Evolutionary conservation across 2,888 invertebrate genomes (phyloP).

Genomic region (Oscheius sp.): DNA sequence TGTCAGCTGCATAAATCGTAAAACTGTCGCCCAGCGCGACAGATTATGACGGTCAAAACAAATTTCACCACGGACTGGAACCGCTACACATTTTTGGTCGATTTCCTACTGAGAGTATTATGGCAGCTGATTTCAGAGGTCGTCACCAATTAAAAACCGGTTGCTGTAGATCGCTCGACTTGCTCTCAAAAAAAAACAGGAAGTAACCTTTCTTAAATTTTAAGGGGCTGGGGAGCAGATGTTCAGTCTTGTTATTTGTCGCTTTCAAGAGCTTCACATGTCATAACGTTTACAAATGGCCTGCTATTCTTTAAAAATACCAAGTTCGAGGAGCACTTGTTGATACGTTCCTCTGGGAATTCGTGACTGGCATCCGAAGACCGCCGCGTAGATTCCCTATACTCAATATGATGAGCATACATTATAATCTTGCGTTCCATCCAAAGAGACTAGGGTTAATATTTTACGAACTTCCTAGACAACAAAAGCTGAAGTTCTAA

Average conservation of each 20-base stretch:
- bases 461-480: no score
- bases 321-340: constrained; percentile 25
- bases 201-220: no score
- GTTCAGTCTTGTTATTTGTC: no score
- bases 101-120: constrained; percentile 1
- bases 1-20: constrained; percentile 33
- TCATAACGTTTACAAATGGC: constrained; percentile 29
- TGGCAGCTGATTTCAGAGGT: constrained; percentile 7
- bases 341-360: constrained; percentile 26
- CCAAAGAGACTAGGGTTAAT: no score
- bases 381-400: constrained; percentile 6
- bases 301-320: constrained; percentile 31
- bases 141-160: constrained; percentile 28
- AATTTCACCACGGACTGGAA: not conserved
- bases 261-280: not conserved
- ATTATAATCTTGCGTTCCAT: constrained; percentile 1
- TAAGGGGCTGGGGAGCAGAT: no score
- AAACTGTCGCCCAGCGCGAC: constrained; percentile 20
- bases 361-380: constrained; percentile 16
- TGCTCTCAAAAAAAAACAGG: no score
- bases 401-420: constrained; percentile 7
- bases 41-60: constrained; percentile 15
- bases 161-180: not conserved
- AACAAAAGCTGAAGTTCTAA: no score
- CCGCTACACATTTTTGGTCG: not conserved